phyloP scores from a whole-genome alignment of 2,797 vertebrate species.

The Enteromius argenteus region DNA sequence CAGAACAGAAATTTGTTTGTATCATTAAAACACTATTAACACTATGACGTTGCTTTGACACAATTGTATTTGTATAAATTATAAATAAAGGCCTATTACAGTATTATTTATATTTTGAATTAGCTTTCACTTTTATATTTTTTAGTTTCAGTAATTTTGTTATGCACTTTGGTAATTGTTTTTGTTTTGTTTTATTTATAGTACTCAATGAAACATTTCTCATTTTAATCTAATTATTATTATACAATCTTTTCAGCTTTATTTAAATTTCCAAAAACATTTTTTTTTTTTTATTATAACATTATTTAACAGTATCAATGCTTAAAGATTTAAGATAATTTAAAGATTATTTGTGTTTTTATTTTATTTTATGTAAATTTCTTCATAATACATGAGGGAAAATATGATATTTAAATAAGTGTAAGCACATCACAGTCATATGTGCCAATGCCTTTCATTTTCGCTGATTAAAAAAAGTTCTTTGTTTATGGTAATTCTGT shows the following conservation, averaged over 20 bases:
- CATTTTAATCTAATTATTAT: neutral
- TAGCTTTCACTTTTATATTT: neutral
- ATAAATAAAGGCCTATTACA: neutral
- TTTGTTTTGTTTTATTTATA: neutral
- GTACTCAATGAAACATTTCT: neutral
- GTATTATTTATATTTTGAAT: neutral
- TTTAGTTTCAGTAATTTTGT: neutral
- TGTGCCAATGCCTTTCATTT: neutral
- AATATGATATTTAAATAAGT: neutral
- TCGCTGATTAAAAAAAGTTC: neutral
- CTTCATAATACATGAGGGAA: neutral
- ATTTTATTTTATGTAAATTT: neutral
- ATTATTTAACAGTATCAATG: neutral
- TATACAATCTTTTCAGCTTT: neutral
- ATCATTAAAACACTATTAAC: neutral
- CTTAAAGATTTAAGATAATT: neutral
- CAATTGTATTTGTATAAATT: neutral
- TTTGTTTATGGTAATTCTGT: neutral
- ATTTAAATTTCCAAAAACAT: neutral
- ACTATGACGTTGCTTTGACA: neutral
- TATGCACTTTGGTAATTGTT: neutral
- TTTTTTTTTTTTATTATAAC: neutral
- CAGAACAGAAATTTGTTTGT: neutral
- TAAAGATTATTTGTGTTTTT: neutral
- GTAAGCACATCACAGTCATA: neutral